phyloP scores from a whole-genome alignment of 2,797 vertebrate genomes.

The Kryptopterus vitreolus region DNA sequence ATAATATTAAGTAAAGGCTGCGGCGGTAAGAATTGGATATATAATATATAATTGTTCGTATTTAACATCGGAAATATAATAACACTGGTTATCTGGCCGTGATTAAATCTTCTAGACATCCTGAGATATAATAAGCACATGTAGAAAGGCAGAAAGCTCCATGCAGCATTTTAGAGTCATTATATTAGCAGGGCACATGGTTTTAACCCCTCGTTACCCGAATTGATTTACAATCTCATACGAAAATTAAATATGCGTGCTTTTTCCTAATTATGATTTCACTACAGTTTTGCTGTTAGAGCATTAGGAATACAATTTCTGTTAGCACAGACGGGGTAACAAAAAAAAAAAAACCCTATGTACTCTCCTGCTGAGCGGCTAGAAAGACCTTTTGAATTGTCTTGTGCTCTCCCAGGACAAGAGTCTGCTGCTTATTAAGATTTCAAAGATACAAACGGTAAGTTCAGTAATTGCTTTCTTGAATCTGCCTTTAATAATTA shows the following conservation, averaged over 20 bases:
- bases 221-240: too few species aligned
- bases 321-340: not conserved
- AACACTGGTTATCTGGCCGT: too few species aligned
- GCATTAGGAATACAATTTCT: not conserved
- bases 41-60: not conserved
- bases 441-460: constrained; percentile 92
- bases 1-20: constrained; percentile 20
- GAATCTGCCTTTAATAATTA: constrained; percentile 99
- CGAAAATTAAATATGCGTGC: too few species aligned
- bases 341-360: not conserved
- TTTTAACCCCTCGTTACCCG: too few species aligned
- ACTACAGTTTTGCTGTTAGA: not conserved
- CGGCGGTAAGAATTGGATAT: not conserved
- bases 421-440: constrained; percentile 88
- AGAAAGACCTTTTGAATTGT: constrained; percentile 41
- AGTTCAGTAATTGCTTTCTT: constrained; percentile 96
- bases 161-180: not conserved
- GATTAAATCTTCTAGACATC: too few species aligned
- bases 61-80: not conserved
- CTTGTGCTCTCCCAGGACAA: constrained; percentile 52
- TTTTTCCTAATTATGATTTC: not conserved
- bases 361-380: not conserved
- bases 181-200: not conserved
- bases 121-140: too few species aligned
- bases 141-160: not conserved